Base-by-base conservation (phyloP, 2,113 vertebrate species). In the Clarias magur region DNA sequence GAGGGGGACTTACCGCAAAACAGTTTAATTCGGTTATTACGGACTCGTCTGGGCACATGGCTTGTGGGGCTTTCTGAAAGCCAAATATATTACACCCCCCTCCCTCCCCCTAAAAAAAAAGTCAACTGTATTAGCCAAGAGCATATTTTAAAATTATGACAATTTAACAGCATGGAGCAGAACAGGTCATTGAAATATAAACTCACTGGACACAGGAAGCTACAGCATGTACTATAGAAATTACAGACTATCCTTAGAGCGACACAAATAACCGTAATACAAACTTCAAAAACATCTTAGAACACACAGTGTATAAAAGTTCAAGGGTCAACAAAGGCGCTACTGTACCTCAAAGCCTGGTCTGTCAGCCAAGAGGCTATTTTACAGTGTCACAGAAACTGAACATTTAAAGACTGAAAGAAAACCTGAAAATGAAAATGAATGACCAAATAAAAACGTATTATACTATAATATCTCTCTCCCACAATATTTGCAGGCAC, bases 1-100 rank as follows among this genome's bases (percentile, higher is more conserved):
- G n/a, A n/a, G n/a, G 42, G 86, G 81, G 57, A 87, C 68, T 76
- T 84, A 80, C 84, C 17, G 65, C 62, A 53, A n/a, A 70, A 70
- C 53, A 57, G 19, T 38, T 76, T 59, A 65, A 80, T 42, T 80
- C 27, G 11, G 27, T 73, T 59, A 76, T 72, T 42, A 86, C 68
- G 12, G 48, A 86, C 62, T 82, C 30, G 15, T 30, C 21, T 57
- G 79, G 60, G 3, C 65, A 56, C 80, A 59, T 11, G 27, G 62
- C 48, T 42, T 67, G 62, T 38, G 60, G 73, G 42, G 42, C 62
- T 27, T 63, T 63, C 72, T 54, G 54, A 78, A 54, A 25, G 83
- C 4, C 9, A 76, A 62, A 53, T 16, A 25, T 21, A 63, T 38
- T 42, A 63, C 11, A 11, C 27, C 42, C 6, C 34, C 34, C 34